Base-by-base conservation (phyloP, 2,797 vertebrate species). In the Crocodylus rhombifer region DNA sequence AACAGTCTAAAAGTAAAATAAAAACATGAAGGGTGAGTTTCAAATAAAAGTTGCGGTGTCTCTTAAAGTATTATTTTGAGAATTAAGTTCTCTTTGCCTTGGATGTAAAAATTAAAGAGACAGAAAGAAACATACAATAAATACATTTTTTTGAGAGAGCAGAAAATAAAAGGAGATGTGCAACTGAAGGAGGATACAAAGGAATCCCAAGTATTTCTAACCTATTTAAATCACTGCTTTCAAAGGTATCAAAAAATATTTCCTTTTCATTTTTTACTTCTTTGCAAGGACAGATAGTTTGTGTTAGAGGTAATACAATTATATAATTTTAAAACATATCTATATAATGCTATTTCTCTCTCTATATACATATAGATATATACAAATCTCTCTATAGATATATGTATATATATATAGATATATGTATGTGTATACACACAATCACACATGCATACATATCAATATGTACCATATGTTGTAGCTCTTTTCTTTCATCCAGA, bases 301-400 rank as follows among this genome's bases (percentile, higher is more conserved):
- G 79, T 76, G 88, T 92, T 94, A 92, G 65, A 95, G 93, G 89
- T 96, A 94, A 90, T 56, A 85, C 89, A 63, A 86, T 77, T 81
- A 92, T 91, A 92, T 96, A 17, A 63, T 63, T 23, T 25, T 9
- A 23, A 62, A 10, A 62, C 25, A 18, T 18, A 60, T 60, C 15
- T 18, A 60, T 60, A 60, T 18, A 61, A 51, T 51, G 42, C 42
- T 11, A 9, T 51, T 10, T 51, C 42, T 11, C 42, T 51, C 42
- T 51, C 42, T 11, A 2, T 11, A 4, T 36, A 36, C 18, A 71
- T 16, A 71, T 36, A 71, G 42, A 2, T 42, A 13, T 42, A 36
- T 69, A 61, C 23, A 21, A 7, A 21, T 60, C 3, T 65, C 63
- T 64, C 14, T n/a, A 64, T 28, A 3, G 9, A 17, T 33, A 33